These are phyloP conservation scores for Pluvialis apricaria DNA, from an alignment of 2,113 vertebrate species.

Conservation along the genomic window DNA sequence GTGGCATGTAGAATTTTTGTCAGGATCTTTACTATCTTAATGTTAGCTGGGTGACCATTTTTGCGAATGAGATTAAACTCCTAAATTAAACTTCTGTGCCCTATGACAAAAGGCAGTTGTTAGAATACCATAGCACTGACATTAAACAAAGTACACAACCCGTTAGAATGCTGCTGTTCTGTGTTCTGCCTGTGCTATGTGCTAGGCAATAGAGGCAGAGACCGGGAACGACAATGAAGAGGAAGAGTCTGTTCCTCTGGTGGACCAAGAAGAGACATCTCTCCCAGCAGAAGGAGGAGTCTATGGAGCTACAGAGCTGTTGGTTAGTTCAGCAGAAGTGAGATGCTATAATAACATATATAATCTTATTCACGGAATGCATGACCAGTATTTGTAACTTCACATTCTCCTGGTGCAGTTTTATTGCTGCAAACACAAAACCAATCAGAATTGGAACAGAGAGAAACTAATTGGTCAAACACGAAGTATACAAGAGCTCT, in stretches of 20 bases:
- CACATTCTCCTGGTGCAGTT: not conserved
- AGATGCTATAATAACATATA: fast-evolving
- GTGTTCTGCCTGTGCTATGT: not conserved
- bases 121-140: fast-evolving
- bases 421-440: not conserved
- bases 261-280: not conserved
- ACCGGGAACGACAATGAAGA: fast-evolving
- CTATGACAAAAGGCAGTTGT: not conserved
- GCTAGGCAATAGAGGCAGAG: not conserved
- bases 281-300: not conserved
- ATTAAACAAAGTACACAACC: not conserved
- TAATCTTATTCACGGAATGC: not conserved
- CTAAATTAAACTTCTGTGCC: not conserved
- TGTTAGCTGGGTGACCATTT: not conserved
- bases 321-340: not conserved
- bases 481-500: not conserved
- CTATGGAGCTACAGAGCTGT: not conserved
- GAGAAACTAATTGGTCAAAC: not conserved
- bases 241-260: not conserved
- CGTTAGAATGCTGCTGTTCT: not conserved
- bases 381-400: not conserved
- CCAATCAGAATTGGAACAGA: not conserved
- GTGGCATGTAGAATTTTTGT: not conserved
- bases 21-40: not conserved
- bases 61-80: not conserved